phyloP scores from a whole-genome alignment of 2,113 vertebrate genomes.

The Pterocles burchelli region DNA sequence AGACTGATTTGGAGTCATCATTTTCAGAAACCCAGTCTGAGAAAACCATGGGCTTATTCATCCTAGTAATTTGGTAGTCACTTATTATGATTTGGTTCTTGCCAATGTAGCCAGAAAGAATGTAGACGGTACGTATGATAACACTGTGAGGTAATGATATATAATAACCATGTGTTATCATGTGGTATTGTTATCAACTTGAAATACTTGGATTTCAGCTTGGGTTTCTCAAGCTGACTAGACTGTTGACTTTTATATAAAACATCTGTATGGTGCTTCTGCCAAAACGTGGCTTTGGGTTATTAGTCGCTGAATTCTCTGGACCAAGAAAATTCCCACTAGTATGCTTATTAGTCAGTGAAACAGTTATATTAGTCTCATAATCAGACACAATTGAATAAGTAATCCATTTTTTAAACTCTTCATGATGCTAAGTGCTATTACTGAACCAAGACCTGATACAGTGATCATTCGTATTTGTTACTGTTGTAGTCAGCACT shows the following conservation, averaged over 20 bases:
- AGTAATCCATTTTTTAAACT: not conserved
- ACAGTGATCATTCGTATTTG: not conserved
- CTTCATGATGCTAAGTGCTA: not conserved
- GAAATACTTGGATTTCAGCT: not conserved
- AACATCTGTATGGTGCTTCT: not conserved
- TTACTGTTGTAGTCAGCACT: not conserved
- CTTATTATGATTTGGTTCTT: not conserved
- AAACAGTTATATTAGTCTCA: not conserved
- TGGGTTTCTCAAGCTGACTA: not conserved
- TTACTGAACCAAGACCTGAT: not conserved
- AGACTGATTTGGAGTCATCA: not conserved
- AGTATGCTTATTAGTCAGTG: not conserved
- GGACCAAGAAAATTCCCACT: not conserved
- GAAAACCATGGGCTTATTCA: not conserved
- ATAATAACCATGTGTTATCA: not conserved
- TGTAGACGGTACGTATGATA: not conserved
- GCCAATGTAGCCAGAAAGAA: not conserved
- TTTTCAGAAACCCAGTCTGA: not conserved
- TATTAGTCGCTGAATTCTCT: not conserved
- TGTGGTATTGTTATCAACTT: not conserved
- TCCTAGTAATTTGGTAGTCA: not conserved
- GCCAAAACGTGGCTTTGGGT: not conserved
- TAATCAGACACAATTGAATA: conserved; percentile 6
- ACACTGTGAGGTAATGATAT: not conserved
- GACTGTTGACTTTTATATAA: not conserved